Percentiles rank a stretch among this genome's conserved stretches.
These are phyloP conservation scores for Piaya cayana DNA, from an alignment of 2,113 vertebrate species.

Conservation along the genomic window DNA sequence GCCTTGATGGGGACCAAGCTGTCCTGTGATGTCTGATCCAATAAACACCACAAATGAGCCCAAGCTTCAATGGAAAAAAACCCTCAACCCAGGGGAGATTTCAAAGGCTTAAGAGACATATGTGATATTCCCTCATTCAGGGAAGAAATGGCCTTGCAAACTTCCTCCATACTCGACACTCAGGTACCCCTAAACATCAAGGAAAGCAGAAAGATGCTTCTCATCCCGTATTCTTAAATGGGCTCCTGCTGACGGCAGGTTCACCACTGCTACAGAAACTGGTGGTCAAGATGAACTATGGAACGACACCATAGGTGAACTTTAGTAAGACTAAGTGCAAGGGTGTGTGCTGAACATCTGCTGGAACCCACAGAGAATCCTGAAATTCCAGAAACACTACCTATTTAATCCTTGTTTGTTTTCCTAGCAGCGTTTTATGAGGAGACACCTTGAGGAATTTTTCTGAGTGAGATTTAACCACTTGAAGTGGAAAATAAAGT, in stretches of 20 bases:
- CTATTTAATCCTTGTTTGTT: neutral
- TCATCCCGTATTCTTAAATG: accelerated
- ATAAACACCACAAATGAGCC: neutral
- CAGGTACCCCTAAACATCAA: neutral
- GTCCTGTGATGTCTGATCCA: neutral
- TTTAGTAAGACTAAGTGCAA: neutral
- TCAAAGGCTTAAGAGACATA: neutral
- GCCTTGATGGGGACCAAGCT: neutral
- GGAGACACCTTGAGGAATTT: neutral
- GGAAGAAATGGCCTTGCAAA: neutral
- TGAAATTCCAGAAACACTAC: neutral
- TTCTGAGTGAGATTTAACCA: neutral
- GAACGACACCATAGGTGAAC: accelerated
- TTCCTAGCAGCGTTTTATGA: neutral
- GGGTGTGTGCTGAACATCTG: neutral
- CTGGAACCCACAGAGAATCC: neutral
- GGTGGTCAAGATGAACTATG: neutral
- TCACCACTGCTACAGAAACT: accelerated
- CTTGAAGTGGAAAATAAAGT: neutral
- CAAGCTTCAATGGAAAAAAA: neutral
- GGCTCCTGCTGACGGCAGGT: neutral
- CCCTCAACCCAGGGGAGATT: accelerated
- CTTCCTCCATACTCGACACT: accelerated
- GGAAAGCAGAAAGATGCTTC: accelerated
- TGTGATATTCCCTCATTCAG: accelerated